Percentiles rank a stretch among this genome's conserved stretches.
phyloP scores from a whole-genome alignment of 1,140 invertebrate genomes.

The Dendrolimus kikuchii region DNA sequence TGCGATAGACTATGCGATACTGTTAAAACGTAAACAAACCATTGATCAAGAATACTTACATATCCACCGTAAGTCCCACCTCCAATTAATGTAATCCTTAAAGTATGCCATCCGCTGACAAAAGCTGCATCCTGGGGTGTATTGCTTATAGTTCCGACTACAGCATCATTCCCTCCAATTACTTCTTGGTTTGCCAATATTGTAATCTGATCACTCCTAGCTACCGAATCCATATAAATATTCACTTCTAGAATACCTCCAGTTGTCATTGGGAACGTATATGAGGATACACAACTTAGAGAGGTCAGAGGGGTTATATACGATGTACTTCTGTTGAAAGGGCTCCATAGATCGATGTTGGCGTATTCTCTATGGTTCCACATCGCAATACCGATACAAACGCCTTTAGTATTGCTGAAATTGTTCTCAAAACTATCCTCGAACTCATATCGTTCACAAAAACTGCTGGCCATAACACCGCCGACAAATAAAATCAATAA shows the following conservation, averaged over 20 bases:
- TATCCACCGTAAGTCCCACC: background rate
- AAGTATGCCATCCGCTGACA: background rate
- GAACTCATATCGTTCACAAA: background rate
- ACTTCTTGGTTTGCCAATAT: background rate
- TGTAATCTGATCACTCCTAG: background rate
- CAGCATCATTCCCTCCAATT: background rate
- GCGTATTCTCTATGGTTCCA: background rate
- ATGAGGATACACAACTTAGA: background rate
- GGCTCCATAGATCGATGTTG: background rate
- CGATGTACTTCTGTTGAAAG: background rate
- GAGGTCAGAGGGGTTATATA: background rate
- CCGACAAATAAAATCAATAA: too few relatives aligned
- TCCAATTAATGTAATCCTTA: background rate
- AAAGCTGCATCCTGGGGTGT: background rate
- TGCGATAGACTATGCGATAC: too few relatives aligned
- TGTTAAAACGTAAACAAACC: too few relatives aligned
- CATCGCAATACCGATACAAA: background rate
- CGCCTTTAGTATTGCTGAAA: background rate
- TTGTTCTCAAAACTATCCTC: background rate
- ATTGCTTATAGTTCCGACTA: background rate
- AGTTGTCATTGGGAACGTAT: background rate
- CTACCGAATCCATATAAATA: background rate
- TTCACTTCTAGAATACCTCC: background rate
- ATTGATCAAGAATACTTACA: background rate
- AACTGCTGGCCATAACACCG: background rate